Base-by-base conservation (phyloP, 2,113 vertebrate genomes). In the Tetrax tetrax region DNA sequence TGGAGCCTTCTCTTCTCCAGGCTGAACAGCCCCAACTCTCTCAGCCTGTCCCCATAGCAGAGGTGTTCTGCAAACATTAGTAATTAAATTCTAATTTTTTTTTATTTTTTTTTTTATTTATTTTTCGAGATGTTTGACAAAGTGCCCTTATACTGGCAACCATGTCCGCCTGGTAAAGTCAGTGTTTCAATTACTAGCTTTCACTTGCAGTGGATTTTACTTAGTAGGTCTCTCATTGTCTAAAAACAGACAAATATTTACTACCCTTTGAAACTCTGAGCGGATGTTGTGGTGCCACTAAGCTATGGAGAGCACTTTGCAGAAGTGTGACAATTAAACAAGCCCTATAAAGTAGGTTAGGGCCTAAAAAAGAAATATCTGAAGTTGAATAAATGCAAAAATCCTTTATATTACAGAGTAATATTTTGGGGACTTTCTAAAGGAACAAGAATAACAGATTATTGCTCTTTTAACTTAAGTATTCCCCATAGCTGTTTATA, bases 241-340 rank as follows among this genome's bases (percentile, higher is more conserved):
- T 86, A 54, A 90, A 95, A 80, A 65, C 74, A 74, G 86, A 79
- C 48, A 83, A 77, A 84, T 3, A 47, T 41, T 69, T 50, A 27
- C n/a, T 59, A 38, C 61, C 66, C 59, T 90, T 97, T 77, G 87
- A 84, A 89, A 38, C 63, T 76, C 83, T 91, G 76, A 85, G 90
- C 75, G 78, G 78, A 0, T 75, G 83, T 38, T 28, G 12, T 20
- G 38, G 45, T 48, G 81, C 53, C 81, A 80, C 23, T n/a, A 47
- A 86, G 64, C 45, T 79, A 50, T 4, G 3, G 71, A 83, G 41
- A 96, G 75, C 83, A 47, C 68, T 86, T 57, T 76, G 33, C 29
- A 72, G 47, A 89, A 64, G 24, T 35, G n/a, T 48, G 29, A 57
- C 45, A 31, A 57, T 90, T 92, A 66, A 80, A 83, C 22, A 82